Evolutionary conservation across 2,797 vertebrate species (phyloP), one percentile per base, ranked within the genome.

Genomic region (Gadopsis bispinosus): DNA sequence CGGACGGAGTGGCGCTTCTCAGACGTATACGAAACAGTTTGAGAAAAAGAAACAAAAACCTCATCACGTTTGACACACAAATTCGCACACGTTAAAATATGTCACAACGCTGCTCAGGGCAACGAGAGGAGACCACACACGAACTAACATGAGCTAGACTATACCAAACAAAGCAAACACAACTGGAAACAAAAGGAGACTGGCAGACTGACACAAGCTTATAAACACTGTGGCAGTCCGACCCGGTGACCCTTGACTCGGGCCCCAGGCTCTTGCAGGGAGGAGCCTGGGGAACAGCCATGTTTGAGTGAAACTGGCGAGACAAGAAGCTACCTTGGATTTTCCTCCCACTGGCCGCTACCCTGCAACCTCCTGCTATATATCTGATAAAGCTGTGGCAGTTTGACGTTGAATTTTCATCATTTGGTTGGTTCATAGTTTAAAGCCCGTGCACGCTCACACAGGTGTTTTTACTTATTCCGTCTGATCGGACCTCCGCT

Each of bases 191-290:
- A 31, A 53, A 63, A 54, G 13, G 59, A 54, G 53, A 13, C 20
- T 26, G 31, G 4, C 4, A 48, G 43, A 45, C 20, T 48, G 31
- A 37, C 45, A 54, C 50, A 26, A 5, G 22, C 31, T 29, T 12
- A 45, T 9, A 56, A 17, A 13, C 5, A 7, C n/a, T 4, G 43
- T 11, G 1, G 13, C 12, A 14, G 39, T 63, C 16, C 1, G n/a
- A 77, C 51, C 68, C 59, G 61, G 16, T 43, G 54, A 48, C 11
- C 10, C 35, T 33, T 9, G 16, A 12, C 45, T 71, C 59, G 37
- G 29, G 65, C 22, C 19, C 7, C 58, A 47, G 41, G 31, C 50
- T 41, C 22, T 3, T 26, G 51, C 33, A 39, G 33, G n/a, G n/a
- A 39, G n/a, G 0, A 31, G 22, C 50, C 26, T 26, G 26, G 26